These are phyloP conservation scores for Philereme transversata DNA, from an alignment of 2,888 invertebrate species.

Conservation along the genomic window DNA sequence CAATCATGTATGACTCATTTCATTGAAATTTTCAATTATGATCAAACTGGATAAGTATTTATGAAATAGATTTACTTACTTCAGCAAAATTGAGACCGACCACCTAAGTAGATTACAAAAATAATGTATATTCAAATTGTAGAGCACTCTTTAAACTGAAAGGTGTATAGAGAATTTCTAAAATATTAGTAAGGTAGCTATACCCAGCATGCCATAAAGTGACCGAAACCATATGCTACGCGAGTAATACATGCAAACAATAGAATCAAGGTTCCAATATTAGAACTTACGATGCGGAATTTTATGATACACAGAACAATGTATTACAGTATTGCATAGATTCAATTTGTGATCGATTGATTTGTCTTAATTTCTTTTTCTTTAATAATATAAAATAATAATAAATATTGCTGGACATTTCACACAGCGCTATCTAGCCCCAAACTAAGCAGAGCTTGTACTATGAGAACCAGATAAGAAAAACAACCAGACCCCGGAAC, in stretches of 20 bases:
- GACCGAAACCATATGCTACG: constrained; percentile 52
- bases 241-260: constrained; percentile 54
- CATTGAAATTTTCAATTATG: background rate
- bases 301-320: constrained; percentile 26
- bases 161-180: constrained; percentile 29
- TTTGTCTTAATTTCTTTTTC: too few species aligned
- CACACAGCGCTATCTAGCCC: too few species aligned
- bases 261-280: constrained; percentile 56
- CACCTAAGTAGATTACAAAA: too few species aligned
- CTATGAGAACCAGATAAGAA: too few species aligned
- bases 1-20: background rate
- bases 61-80: too few species aligned
- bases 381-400: too few species aligned
- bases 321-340: constrained; percentile 1
- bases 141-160: constrained; percentile 19
- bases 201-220: constrained; percentile 52
- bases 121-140: background rate
- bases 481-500: too few species aligned
- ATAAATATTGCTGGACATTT: too few species aligned
- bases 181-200: constrained; percentile 37
- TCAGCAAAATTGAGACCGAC: too few species aligned
- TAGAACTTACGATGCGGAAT: constrained; percentile 44
- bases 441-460: too few species aligned
- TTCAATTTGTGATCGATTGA: background rate
- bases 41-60: background rate